These are phyloP conservation scores for Pyrocephalus nanus DNA, from an alignment of 2,797 vertebrate genomes.

Conservation along the genomic window DNA sequence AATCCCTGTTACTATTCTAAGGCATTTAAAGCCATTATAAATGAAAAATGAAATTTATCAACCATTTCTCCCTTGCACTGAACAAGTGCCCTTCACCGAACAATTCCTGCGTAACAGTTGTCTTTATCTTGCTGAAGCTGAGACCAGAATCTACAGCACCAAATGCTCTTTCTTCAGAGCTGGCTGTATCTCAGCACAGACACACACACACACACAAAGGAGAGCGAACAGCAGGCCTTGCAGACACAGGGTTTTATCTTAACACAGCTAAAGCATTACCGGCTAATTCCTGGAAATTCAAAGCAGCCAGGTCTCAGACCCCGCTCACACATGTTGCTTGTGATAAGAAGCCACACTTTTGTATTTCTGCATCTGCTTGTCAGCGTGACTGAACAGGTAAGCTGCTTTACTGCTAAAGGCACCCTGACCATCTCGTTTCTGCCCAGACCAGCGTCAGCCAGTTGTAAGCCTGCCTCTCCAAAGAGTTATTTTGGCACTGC, in stretches of 20 bases:
- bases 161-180: constrained; percentile 6
- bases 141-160: constrained; percentile 12
- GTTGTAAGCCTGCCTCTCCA: neutral
- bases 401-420: neutral
- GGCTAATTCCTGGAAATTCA: constrained; percentile 48
- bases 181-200: neutral
- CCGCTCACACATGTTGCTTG: neutral
- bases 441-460: neutral
- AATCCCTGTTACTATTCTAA: neutral
- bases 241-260: constrained; percentile 29
- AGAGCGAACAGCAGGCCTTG: constrained; percentile 16
- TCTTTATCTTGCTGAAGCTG: neutral
- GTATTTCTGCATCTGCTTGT: constrained; percentile 7
- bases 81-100: neutral
- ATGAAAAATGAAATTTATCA: neutral
- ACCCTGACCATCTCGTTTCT: neutral
- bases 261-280: constrained; percentile 7
- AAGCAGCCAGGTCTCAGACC: constrained; percentile 2
- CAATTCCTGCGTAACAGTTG: neutral
- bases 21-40: neutral
- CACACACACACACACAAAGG: neutral
- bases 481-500: neutral
- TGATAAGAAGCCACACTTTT: constrained; percentile 29
- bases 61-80: neutral
- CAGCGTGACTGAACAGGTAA: neutral